Base-by-base conservation (phyloP, 1,140 invertebrate species). In the Bicyclus anynana region DNA sequence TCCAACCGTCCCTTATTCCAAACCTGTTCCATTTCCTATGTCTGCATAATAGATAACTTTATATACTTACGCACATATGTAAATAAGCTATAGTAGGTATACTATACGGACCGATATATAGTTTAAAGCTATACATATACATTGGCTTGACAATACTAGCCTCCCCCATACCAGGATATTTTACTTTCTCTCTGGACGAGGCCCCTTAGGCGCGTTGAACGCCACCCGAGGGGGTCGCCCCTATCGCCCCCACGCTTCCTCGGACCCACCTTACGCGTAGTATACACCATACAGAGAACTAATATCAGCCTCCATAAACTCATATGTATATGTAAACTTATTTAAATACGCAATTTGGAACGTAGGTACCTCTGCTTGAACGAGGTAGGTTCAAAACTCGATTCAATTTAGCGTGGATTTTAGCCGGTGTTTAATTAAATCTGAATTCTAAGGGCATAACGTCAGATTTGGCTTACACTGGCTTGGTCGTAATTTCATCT, bases 101-200 rank as follows among this genome's bases (percentile, higher is more conserved):
- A 74, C 69, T 72, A 77, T 72, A 77, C 62, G 66, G 72, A 46
- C 65, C 71, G 63, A 80, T 80, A 84, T 84, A 85, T 87, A 87
- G 82, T 87, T 85, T 84, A 85, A 87, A 87, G 76, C 77, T 85
- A 85, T 83, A 84, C 61, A 67, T 87, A 83, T 84, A 84, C 65
- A 81, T 83, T 58, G 72, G 75, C 77, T 87, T 87, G 84, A 87
- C 84, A 87, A 84, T 87, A 79, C 81, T 86, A 83, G 84, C 80
- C 81, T 79, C 78, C 84, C 81, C 72, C 81, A 77, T 69, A 79
- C 78, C 81, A 80, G 81, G 83, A 80, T 81, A 82, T 78, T 86
- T 84, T 83, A 86, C 83, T 87, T 86, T 87, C 80, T 84, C 83
- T 86, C 37, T 40, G 81, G 84, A 80, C 84, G 83, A 73, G 73